Evolutionary conservation across 2,888 invertebrate species (phyloP), one percentile per base, ranked within the genome.

Genomic region (Oeneis ivallda): DNA sequence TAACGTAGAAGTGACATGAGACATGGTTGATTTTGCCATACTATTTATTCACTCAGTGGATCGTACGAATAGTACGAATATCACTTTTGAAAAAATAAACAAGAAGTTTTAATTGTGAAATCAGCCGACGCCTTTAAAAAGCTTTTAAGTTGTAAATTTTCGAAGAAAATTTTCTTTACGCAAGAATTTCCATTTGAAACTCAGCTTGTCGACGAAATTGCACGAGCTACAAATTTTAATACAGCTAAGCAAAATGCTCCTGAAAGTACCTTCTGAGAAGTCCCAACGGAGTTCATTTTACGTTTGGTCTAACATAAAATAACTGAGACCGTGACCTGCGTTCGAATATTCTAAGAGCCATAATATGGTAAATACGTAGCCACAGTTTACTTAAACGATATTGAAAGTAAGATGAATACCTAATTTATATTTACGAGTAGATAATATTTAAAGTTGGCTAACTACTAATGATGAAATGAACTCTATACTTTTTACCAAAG

Each of bases 281-380:
- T 56, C 56, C 13, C 56, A 39, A 56, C 19, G 41, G 56, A 56
- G 19, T 41, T 56, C 56, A 41, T 56, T 56, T 56, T 56, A 41
- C 19, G 34, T 50, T 50, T 26, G 34, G 13, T 41, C 56, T 56
- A 19, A 56, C 17, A 56, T 56, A 56, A 56, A 56, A 56, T 37
- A 54, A 37, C 13, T 56, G 19, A 56, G 39, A 56, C 39, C 56
- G 56, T 19, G 56, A 56, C 39, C 56, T 41, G 56, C 19, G 39
- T 56, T 19, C 19, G 39, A 56, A 56, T 39, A 56, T 56, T 41
- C 39, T 41, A 41, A 41, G 19, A 39, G 41, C 6, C 11, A 5
- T 37, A 53, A 4, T 13, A 43, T 47, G 17, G 9, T 47, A 17
- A 47, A n/a, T n/a, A n/a, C n/a, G 17, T 47, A 47, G 49, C 5